Percentiles rank a stretch among this genome's conserved stretches.
phyloP scores from a whole-genome alignment of 2,888 invertebrate species.

The Erebia ligea region DNA sequence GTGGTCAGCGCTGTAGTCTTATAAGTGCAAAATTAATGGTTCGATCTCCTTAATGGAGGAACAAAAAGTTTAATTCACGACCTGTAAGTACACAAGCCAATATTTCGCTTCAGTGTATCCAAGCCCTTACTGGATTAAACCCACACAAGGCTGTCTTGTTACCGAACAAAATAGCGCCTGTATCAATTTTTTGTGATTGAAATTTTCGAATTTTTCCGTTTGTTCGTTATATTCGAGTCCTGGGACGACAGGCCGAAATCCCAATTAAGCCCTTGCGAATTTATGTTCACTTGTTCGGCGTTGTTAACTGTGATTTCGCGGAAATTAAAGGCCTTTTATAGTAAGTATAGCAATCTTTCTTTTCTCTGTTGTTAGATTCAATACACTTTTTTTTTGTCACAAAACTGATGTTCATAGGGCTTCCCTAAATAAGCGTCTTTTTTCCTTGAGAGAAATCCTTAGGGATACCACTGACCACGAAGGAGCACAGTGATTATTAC shows the following conservation, averaged over 20 bases:
- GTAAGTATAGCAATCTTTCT: neutral
- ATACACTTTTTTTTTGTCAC: no score
- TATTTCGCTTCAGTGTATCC: neutral
- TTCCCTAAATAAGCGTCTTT: no score
- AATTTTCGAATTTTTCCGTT: conserved; percentile 22
- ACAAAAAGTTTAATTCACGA: no score
- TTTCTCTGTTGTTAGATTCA: no score
- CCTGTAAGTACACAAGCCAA: no score
- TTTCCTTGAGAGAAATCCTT: no score
- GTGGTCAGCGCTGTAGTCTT: no score
- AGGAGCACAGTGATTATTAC: no score
- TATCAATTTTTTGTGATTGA: conserved; percentile 26
- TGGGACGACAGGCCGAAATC: neutral
- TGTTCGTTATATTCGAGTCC: conserved; percentile 12
- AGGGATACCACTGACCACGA: no score
- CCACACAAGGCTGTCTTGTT: conserved; percentile 29
- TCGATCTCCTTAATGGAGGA: no score
- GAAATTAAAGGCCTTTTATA: neutral
- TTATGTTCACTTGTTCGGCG: neutral
- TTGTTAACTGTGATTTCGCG: neutral
- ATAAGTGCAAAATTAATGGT: no score
- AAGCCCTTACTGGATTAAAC: conserved; percentile 47
- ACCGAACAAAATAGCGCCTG: conserved; percentile 29
- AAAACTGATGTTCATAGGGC: no score
- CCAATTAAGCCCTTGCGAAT: conserved; percentile 9